Base-by-base conservation (phyloP, 2,888 invertebrate genomes). In the Catocala fraxini region DNA sequence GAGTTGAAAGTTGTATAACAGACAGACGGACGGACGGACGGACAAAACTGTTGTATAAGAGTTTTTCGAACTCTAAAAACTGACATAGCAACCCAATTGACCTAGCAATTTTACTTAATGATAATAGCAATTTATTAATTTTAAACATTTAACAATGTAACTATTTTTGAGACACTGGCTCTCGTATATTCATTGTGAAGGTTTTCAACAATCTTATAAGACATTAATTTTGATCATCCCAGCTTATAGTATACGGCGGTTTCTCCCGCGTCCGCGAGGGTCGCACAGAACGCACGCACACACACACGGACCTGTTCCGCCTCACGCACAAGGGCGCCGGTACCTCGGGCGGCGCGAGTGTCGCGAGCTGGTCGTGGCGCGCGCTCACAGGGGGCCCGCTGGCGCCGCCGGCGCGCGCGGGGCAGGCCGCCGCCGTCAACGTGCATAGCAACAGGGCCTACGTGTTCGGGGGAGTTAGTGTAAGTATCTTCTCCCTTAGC, bases 391-490 rank as follows among this genome's bases (percentile, higher is more conserved):
- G 84, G 5, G 88, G 85, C 0, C 45, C 68, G 10, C 45, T 79
- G 85, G 59, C 97, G 95, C 90, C 98, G 95, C 95, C 97, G 95
- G 91, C 98, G 96, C 97, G 80, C 93, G 97, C 79, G 78, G 96
- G 97, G 12, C 96, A 97, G 79, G 96, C 97, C 7, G 92, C 96
- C 64, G 95, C 96, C 6, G 89, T 94, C 53, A 86, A 86, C 63
- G 92, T 95, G 46, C 94, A 96, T 15, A 96, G 95, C 72, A 95
- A 95, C 64, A 94, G 95, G 57, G 97, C 97, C 0, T 97, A 97
- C 79, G 95, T 97, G 64, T 99, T 98, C 86, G 99, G 99, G 0
- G 99, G 99, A 0, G 97, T 98, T 13, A 91, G 92, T 86, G 94
- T 94, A 6, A 25, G 15, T 25, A 49, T 12, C 9, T 6, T n/a